Percentiles rank a stretch among this genome's conserved stretches.
These are phyloP conservation scores for Samia ricini DNA, from an alignment of 1,140 invertebrate species.

Conservation along the genomic window DNA sequence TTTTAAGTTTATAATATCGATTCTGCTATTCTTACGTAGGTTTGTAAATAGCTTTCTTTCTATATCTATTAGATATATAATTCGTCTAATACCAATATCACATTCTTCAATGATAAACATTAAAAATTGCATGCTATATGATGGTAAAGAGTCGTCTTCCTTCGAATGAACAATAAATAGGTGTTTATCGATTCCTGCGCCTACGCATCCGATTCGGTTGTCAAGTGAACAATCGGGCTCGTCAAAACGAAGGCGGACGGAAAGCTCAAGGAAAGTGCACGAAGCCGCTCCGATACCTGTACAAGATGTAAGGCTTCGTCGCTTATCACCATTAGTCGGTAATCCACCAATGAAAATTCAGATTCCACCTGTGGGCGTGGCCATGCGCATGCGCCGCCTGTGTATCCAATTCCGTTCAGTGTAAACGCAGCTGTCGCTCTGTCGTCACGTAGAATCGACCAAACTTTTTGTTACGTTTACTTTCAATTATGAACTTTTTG, in stretches of 20 bases:
- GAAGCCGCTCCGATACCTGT: constrained; percentile 17
- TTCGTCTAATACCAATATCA: neutral
- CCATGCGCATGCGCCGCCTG: constrained; percentile 68
- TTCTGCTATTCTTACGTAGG: too few species aligned
- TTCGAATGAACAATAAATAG: constrained; percentile 25
- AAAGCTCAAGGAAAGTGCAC: constrained; percentile 45
- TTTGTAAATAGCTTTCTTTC: too few species aligned
- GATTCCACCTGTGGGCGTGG: constrained; percentile 40
- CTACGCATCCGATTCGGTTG: constrained; percentile 39
- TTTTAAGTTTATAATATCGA: too few species aligned
- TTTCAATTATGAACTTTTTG: constrained; percentile 57
- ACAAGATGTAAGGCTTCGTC: constrained; percentile 46
- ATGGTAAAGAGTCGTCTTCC: neutral
- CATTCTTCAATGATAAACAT: neutral
- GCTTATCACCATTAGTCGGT: constrained; percentile 50
- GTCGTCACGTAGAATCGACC: constrained; percentile 40
- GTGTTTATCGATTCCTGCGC: constrained; percentile 11
- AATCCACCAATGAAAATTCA: constrained; percentile 42
- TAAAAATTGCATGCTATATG: constrained; percentile 7
- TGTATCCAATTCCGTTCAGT: constrained; percentile 44
- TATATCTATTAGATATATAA: neutral
- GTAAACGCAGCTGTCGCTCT: constrained; percentile 56
- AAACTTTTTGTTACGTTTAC: constrained; percentile 31
- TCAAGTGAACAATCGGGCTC: constrained; percentile 34
- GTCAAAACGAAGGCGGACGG: constrained; percentile 51